Percentiles rank a stretch among this genome's conserved stretches.
Evolutionary conservation across 2,113 vertebrate genomes (phyloP).

Genomic region (Petrocephalus microphthalmus): DNA sequence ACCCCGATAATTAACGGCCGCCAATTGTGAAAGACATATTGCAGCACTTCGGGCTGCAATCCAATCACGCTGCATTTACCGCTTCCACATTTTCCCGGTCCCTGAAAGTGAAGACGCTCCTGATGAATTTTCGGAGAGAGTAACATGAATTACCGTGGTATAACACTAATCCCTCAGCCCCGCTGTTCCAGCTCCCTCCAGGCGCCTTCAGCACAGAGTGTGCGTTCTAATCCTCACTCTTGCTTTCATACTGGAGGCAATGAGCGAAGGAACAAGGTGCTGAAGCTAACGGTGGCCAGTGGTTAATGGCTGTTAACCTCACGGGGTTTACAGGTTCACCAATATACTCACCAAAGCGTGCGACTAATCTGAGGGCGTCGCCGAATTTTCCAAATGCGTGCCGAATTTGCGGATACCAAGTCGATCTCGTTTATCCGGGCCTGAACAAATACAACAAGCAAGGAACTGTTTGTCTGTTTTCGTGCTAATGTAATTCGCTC

Average conservation of each 20-base stretch:
- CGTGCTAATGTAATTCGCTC: not conserved
- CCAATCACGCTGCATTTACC: not conserved
- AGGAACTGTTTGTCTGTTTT: not conserved
- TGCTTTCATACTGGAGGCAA: not conserved
- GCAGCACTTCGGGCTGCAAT: not conserved
- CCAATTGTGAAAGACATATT: not conserved
- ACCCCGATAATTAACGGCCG: not conserved
- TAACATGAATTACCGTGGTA: not conserved
- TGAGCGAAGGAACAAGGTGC: not conserved
- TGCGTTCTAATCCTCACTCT: not conserved
- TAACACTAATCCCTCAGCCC: conserved; percentile 10
- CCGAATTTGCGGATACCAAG: not conserved
- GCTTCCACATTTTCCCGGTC: not conserved
- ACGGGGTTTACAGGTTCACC: not conserved
- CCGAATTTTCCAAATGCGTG: not conserved
- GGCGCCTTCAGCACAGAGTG: no score
- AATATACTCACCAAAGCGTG: not conserved
- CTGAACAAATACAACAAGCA: not conserved
- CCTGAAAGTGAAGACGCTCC: not conserved
- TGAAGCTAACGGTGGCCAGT: not conserved
- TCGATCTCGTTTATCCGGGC: not conserved
- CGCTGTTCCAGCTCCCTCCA: not conserved
- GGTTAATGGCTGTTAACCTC: conserved; percentile 4
- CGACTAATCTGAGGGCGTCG: not conserved
- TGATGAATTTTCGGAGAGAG: not conserved